Evolutionary conservation across 2,113 vertebrate species (phyloP).

Genomic region (Rafetus swinhoei): DNA sequence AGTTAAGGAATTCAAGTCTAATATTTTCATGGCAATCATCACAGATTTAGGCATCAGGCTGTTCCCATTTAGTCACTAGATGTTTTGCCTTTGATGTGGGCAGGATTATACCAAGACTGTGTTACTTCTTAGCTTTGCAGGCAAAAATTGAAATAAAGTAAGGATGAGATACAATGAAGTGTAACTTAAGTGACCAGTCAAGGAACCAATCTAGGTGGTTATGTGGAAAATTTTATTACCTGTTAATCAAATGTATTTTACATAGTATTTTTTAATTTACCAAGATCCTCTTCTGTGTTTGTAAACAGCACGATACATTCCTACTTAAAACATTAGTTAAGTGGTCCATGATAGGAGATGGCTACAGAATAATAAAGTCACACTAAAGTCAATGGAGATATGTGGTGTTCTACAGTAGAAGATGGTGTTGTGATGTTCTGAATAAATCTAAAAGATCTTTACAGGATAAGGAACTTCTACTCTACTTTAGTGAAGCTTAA

Average conservation of each 20-base stretch:
- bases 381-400: background rate
- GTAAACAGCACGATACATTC: background rate
- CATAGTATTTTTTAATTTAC: background rate
- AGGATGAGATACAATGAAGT: background rate
- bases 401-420: background rate
- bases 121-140: background rate
- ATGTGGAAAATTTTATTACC: background rate
- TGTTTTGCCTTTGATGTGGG: background rate
- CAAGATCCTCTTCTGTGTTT: background rate
- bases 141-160: background rate
- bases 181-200: background rate
- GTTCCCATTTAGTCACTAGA: background rate
- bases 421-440: background rate
- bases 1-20: slow-evolving; percentile 29
- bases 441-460: background rate
- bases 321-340: background rate
- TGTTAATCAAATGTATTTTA: background rate
- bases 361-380: background rate
- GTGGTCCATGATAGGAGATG: background rate
- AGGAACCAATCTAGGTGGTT: background rate
- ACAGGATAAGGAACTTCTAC: background rate
- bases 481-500: background rate
- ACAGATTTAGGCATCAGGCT: slow-evolving; percentile 9
- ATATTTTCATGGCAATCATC: slow-evolving; percentile 1
- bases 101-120: background rate